Percentiles rank a stretch among this genome's conserved stretches.
Conservation (phyloP, 2,888 invertebrate species). For the Tachina fera region DNA sequence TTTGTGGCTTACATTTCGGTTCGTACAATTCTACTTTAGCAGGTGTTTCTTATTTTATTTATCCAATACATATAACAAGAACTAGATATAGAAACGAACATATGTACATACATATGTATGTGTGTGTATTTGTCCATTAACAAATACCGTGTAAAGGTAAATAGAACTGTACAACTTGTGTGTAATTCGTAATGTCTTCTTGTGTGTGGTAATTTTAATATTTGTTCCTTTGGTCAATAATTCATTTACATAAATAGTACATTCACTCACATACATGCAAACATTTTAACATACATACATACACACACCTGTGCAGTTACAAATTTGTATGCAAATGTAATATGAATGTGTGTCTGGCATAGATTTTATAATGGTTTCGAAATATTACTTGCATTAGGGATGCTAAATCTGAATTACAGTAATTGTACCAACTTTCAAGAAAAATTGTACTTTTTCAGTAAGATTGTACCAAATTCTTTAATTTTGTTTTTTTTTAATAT, state of each 20-base stretch:
- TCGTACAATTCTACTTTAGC: too few relatives aligned
- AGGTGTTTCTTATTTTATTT: too few relatives aligned
- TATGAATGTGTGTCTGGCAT: neutral
- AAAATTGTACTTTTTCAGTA: too few relatives aligned
- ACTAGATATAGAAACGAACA: neutral
- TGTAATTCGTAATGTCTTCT: slow-evolving; percentile 19
- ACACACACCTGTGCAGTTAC: neutral
- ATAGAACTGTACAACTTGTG: neutral
- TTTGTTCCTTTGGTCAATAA: slow-evolving; percentile 38
- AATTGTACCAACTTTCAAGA: too few relatives aligned
- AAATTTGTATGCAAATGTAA: too few relatives aligned
- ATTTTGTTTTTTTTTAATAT: too few relatives aligned
- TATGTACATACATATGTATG: too few relatives aligned
- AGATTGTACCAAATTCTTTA: too few relatives aligned
- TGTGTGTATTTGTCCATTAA: neutral
- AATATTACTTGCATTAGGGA: slow-evolving; percentile 7
- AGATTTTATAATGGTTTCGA: slow-evolving; percentile 8
- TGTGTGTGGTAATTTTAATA: slow-evolving; percentile 27
- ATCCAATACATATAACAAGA: too few relatives aligned
- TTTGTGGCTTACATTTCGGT: neutral
- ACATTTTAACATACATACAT: neutral
- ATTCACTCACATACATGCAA: neutral
- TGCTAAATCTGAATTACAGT: too few relatives aligned
- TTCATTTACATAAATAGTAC: slow-evolving; percentile 15
- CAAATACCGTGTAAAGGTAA: neutral